Evolutionary conservation across 2,797 vertebrate genomes (phyloP).

Genomic region (Cephalopachus bancanus): DNA sequence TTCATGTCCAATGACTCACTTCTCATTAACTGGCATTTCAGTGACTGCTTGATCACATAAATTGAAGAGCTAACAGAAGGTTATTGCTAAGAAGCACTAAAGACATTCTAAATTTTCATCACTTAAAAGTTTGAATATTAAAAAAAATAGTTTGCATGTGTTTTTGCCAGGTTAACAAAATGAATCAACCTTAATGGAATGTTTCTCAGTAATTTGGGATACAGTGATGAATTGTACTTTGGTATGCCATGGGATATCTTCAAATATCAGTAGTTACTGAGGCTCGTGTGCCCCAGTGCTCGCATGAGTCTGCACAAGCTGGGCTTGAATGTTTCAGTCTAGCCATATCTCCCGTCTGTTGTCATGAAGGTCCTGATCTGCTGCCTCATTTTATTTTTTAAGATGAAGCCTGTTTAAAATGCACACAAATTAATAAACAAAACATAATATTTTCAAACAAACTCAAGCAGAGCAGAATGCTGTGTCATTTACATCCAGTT

Average conservation of each 20-base stretch:
- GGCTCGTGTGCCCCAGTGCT: background rate
- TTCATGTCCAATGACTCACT: slow-evolving; percentile 43
- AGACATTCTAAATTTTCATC: background rate
- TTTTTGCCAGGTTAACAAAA: background rate
- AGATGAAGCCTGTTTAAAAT: background rate
- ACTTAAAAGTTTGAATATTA: slow-evolving; percentile 10
- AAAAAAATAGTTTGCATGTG: background rate
- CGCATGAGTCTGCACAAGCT: background rate
- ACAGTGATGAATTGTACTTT: background rate
- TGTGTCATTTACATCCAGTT: background rate
- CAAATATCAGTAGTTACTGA: background rate
- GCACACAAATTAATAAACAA: background rate
- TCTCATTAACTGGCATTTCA: slow-evolving; percentile 44
- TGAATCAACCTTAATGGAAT: background rate
- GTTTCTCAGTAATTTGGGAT: background rate
- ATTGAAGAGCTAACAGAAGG: slow-evolving; percentile 29
- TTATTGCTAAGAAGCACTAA: slow-evolving; percentile 7
- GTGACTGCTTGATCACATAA: background rate
- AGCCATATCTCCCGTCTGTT: background rate
- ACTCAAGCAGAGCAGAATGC: background rate
- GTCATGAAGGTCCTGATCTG: background rate
- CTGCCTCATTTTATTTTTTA: background rate
- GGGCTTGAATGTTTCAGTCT: background rate
- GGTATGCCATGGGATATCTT: background rate
- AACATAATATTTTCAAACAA: background rate